Evolutionary conservation across 2,888 invertebrate genomes (phyloP).

Genomic region (Hemistola chrysoprasaria): DNA sequence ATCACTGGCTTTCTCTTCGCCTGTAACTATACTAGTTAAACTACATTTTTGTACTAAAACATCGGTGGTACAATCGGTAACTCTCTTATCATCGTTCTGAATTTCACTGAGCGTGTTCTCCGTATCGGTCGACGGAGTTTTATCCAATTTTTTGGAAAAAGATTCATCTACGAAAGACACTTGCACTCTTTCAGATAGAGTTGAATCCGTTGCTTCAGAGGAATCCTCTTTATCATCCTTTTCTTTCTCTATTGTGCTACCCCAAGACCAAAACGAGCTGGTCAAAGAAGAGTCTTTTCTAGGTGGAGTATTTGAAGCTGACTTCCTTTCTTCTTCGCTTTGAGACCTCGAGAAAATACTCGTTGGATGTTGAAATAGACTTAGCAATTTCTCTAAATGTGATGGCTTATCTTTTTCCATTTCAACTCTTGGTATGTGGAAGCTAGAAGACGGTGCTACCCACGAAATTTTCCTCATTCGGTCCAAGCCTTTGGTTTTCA

Average conservation of each 20-base stretch:
- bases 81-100: constrained; percentile 47
- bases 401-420: constrained; percentile 76
- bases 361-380: constrained; percentile 84
- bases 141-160: constrained; percentile 70
- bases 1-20: constrained; percentile 51
- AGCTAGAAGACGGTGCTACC: constrained; percentile 77
- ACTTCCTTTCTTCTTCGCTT: constrained; percentile 68
- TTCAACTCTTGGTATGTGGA: constrained; percentile 62
- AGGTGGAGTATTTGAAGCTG: constrained; percentile 65
- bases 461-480: constrained; percentile 83
- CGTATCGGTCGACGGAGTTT: constrained; percentile 74
- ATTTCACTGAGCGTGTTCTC: constrained; percentile 74
- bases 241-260: constrained; percentile 56
- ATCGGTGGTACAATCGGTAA: constrained; percentile 76
- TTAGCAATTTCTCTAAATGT: constrained; percentile 84
- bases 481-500: constrained; percentile 64
- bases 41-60: constrained; percentile 75
- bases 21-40: constrained; percentile 62
- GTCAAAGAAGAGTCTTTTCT: constrained; percentile 69
- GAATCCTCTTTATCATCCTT: constrained; percentile 57
- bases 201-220: constrained; percentile 71
- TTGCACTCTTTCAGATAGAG: constrained; percentile 72
- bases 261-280: constrained; percentile 78
- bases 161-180: constrained; percentile 73
- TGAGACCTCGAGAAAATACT: constrained; percentile 80